A percentile compares a stretch with the other conserved stretches of the same genome.
phyloP scores from a whole-genome alignment of 2,888 invertebrate genomes.

The Troides oblongomaculatus region DNA sequence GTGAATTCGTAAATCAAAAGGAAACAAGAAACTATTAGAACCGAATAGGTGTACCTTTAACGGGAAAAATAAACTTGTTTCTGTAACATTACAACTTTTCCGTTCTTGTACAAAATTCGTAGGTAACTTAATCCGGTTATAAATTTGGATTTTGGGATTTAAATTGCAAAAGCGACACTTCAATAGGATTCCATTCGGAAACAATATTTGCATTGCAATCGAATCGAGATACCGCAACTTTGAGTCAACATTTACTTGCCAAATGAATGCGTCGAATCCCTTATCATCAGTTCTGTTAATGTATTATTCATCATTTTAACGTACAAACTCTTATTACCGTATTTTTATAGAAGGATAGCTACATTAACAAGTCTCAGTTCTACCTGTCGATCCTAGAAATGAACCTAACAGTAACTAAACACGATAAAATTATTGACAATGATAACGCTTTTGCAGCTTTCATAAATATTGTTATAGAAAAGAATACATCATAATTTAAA shows the following conservation, averaged over 20 bases:
- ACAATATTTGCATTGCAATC: constrained; percentile 28
- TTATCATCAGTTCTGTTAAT: constrained; percentile 8
- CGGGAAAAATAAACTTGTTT: not conserved
- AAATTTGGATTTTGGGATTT: constrained; percentile 21
- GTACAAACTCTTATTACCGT: not conserved
- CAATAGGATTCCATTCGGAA: constrained; percentile 21
- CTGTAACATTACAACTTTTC: not conserved
- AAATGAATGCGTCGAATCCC: constrained; percentile 22
- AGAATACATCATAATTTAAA: too few relatives aligned
- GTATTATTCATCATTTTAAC: constrained; percentile 3
- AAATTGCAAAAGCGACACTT: constrained; percentile 26
- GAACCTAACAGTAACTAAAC: too few relatives aligned
- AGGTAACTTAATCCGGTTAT: constrained; percentile 9
- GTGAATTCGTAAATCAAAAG: constrained; percentile 9
- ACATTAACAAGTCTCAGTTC: too few relatives aligned
- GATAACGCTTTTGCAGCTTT: too few relatives aligned
- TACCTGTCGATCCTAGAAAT: too few relatives aligned
- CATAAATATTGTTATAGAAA: too few relatives aligned
- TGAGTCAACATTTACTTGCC: constrained; percentile 25
- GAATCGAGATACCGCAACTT: constrained; percentile 25
- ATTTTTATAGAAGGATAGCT: not conserved
- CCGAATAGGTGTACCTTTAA: not conserved
- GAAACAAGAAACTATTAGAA: not conserved
- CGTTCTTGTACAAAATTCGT: not conserved
- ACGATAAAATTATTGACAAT: too few relatives aligned